Conservation (phyloP, 2,888 invertebrate genomes). For the Mycalesis mineus region DNA sequence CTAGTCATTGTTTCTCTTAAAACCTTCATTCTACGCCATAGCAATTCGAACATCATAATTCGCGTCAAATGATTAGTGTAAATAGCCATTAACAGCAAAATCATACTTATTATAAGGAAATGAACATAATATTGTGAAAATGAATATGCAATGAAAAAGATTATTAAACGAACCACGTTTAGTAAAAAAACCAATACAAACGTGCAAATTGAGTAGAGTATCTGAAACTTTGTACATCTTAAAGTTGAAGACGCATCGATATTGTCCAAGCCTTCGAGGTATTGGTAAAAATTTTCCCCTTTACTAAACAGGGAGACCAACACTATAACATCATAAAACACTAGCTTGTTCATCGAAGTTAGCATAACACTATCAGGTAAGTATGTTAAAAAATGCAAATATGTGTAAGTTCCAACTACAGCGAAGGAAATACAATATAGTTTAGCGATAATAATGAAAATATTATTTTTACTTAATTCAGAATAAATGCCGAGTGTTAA, state of each 20-base stretch:
- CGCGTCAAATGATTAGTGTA: background rate
- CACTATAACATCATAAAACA: background rate
- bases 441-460: constrained; percentile 1
- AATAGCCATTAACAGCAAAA: background rate
- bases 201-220: background rate
- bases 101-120: background rate
- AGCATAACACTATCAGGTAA: background rate
- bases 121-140: background rate
- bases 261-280: background rate
- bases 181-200: background rate
- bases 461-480: background rate
- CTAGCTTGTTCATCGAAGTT: background rate
- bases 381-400: background rate
- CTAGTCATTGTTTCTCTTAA: constrained; percentile 6
- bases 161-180: background rate
- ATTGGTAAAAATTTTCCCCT: constrained; percentile 10
- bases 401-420: background rate
- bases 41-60: constrained; percentile 11
- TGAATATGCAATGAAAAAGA: background rate
- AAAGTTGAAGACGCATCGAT: background rate
- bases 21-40: constrained; percentile 12
- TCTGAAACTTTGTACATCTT: constrained; percentile 2
- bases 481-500: constrained; percentile 8
- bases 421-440: constrained; percentile 1
- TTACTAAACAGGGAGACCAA: constrained; percentile 5